Evolutionary conservation across 2,113 vertebrate genomes (phyloP).

Genomic region (Heteronetta atricapilla): DNA sequence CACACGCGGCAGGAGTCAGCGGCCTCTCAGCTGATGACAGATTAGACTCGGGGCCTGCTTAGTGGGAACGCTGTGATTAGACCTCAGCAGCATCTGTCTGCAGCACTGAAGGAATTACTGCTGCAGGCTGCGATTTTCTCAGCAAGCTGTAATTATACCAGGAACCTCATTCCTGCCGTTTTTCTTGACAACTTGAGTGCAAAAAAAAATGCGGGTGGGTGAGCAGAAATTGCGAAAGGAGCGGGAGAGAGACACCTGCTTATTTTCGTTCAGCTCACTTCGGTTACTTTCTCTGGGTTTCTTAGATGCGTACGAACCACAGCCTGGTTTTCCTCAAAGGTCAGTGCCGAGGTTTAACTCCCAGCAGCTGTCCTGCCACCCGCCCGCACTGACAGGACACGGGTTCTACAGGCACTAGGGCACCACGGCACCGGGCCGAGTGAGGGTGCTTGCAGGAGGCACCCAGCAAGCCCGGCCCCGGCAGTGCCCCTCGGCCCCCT

Average conservation of each 20-base stretch:
- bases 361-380: neutral
- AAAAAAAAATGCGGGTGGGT: neutral
- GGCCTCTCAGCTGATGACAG: slow-evolving; percentile 57
- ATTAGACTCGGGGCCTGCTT: slow-evolving; percentile 46
- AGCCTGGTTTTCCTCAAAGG: neutral
- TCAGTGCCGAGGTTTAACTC: neutral
- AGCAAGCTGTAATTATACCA: slow-evolving; percentile 45
- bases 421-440: neutral
- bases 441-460: neutral
- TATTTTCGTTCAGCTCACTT: neutral
- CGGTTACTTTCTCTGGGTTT: neutral
- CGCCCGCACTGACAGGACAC: neutral
- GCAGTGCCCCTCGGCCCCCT: neutral
- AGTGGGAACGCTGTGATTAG: slow-evolving; percentile 50
- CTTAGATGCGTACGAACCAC: neutral
- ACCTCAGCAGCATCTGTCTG: slow-evolving; percentile 47
- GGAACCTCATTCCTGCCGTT: slow-evolving; percentile 32
- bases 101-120: slow-evolving; percentile 34
- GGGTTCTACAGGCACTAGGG: neutral
- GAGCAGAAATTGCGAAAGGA: slow-evolving; percentile 1
- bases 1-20: neutral
- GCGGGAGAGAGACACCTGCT: neutral
- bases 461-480: neutral
- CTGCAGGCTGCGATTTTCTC: slow-evolving; percentile 36
- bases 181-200: neutral